Base-by-base conservation (phyloP, 2,113 vertebrate genomes). In the Corvus moneduloides region DNA sequence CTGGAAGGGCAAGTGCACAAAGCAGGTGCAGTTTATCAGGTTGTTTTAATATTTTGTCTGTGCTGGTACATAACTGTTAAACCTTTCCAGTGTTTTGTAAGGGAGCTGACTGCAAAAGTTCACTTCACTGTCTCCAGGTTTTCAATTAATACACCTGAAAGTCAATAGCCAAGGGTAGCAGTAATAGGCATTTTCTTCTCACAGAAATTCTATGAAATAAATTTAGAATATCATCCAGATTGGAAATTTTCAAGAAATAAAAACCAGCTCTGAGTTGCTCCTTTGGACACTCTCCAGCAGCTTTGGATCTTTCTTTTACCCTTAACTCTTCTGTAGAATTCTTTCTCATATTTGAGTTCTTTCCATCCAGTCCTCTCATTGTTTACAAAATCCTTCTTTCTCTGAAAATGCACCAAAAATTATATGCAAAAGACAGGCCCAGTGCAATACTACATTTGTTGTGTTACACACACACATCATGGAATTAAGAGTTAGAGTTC, bases 401-500 rank as follows among this genome's bases (percentile, higher is more conserved):
- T 52, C 76, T 71, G n/a, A 89, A 96, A 94, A 73, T 13, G 37
- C 52, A 83, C 44, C 2, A 11, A 93, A 92, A 83, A 92, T 58
- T 39, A 54, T 58, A 92, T 68, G 88, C 88, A 86, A 66, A 87
- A 92, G 74, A 62, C 43, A 88, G 52, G 75, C 77, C 87, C 68
- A 79, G 59, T 46, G 66, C 74, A 89, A 89, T 61, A 59, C n/a
- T 77, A 74, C 58, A 88, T 72, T 96, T 91, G 84, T 94, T 97
- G 80, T 86, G 83, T 82, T 92, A 81, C 62, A 82, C 4, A 10
- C 62, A 82, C 66, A 80, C 61, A 83, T 78, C 68, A 91, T 64
- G 30, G 88, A 91, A 94, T 94, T 97, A 96, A 94, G 74, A 95
- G 89, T 93, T 84, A 59, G 79, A 23, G 96, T 96, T 97, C 44